phyloP scores from a whole-genome alignment of 1,140 invertebrate genomes.

The Aphelinus atriplicis region DNA sequence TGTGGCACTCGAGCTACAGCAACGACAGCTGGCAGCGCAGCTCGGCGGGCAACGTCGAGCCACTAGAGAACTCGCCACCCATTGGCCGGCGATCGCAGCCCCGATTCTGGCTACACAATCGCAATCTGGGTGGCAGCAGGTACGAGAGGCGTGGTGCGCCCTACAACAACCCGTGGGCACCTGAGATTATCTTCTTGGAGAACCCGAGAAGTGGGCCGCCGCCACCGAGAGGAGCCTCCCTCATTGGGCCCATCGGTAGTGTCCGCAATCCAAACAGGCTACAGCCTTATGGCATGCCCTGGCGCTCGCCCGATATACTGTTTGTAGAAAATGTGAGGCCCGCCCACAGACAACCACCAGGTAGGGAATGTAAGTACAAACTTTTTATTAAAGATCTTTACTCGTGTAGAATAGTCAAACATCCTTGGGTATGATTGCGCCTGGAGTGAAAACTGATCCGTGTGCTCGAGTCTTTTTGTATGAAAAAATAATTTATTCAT shows the following conservation, averaged over 20 bases:
- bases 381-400: too few relatives aligned
- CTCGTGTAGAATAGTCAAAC: too few relatives aligned
- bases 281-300: conserved; percentile 31
- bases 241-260: conserved; percentile 10
- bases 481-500: too few relatives aligned
- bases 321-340: conserved; percentile 36
- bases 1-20: conserved; percentile 39
- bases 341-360: conserved; percentile 34
- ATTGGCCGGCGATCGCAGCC: conserved; percentile 3
- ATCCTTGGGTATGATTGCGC: too few relatives aligned
- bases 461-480: too few relatives aligned
- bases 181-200: conserved; percentile 29
- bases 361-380: not conserved
- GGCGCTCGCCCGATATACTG: conserved; percentile 35
- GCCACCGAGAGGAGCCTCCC: conserved; percentile 5
- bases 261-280: conserved; percentile 21
- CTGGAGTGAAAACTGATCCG: too few relatives aligned
- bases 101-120: conserved; percentile 20
- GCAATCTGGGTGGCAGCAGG: not conserved
- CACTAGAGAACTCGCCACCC: too few relatives aligned
- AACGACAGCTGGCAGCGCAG: conserved; percentile 14
- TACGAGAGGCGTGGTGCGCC: conserved; percentile 15
- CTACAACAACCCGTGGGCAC: conserved; percentile 34
- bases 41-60: not conserved
- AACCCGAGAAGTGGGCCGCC: not conserved